These are phyloP conservation scores for Nomada goodeniana DNA, from an alignment of 2,888 invertebrate species.

Conservation along the genomic window DNA sequence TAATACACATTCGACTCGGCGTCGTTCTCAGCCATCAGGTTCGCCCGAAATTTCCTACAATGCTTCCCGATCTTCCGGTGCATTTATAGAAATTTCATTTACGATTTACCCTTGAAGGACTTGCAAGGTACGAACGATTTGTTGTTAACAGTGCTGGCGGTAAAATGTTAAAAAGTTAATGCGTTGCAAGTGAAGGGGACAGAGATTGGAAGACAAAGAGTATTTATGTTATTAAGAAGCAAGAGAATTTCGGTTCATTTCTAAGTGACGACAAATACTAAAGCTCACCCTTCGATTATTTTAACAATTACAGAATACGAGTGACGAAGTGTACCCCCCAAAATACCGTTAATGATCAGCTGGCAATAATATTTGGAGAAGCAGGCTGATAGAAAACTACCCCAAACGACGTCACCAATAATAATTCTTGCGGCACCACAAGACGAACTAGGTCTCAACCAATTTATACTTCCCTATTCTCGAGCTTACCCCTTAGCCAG, in stretches of 20 bases:
- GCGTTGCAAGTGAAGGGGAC: too few relatives aligned
- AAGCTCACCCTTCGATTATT: too few relatives aligned
- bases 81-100: constrained; percentile 31
- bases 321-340: too few relatives aligned
- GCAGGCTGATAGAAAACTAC: background rate
- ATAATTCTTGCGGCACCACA: background rate
- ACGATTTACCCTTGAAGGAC: background rate
- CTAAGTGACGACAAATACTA: too few relatives aligned
- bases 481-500: background rate
- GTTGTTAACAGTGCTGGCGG: too few relatives aligned
- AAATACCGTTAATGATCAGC: background rate
- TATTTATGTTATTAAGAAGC: too few relatives aligned
- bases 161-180: too few relatives aligned
- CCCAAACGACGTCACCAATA: background rate
- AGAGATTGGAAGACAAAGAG: too few relatives aligned
- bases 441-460: constrained; percentile 20
- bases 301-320: too few relatives aligned
- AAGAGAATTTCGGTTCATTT: too few relatives aligned
- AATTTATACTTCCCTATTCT: constrained; percentile 22
- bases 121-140: too few relatives aligned
- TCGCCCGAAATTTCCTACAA: constrained; percentile 16
- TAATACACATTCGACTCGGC: constrained; percentile 36
- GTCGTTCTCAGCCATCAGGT: background rate
- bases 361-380: background rate
- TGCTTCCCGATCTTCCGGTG: constrained; percentile 13